Conservation (phyloP, 2,797 vertebrate genomes). For the Scyliorhinus canicula region DNA sequence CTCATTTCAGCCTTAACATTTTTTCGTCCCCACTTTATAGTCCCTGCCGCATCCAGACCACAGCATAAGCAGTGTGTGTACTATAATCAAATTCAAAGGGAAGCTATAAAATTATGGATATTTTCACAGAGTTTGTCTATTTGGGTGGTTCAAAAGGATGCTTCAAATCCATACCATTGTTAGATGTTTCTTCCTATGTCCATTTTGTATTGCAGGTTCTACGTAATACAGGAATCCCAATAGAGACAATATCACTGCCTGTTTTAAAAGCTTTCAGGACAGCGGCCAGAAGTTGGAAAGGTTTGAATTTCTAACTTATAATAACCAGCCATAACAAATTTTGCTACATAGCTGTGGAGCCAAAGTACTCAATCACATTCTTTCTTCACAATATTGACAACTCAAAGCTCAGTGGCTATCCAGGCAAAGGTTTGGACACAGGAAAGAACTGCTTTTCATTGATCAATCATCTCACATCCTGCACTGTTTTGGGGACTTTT, state of each 20-base stretch:
- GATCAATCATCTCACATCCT: not conserved
- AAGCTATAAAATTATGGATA: not conserved
- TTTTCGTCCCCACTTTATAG: not conserved
- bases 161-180: not conserved
- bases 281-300: not conserved
- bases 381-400: not conserved
- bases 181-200: not conserved
- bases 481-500: not conserved
- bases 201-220: not conserved
- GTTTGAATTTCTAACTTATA: constrained; percentile 1
- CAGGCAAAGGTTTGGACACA: not conserved
- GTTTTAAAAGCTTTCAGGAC: not conserved
- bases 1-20: not conserved
- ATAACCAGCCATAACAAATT: constrained; percentile 22
- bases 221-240: not conserved
- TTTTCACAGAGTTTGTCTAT: not conserved
- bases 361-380: not conserved
- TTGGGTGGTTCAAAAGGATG: not conserved
- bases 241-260: not conserved
- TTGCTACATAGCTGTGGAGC: not conserved
- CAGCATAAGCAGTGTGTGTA: not conserved
- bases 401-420: not conserved
- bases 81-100: too few species aligned
- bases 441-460: not conserved
- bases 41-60: not conserved